Evolutionary conservation across 2,797 vertebrate species (phyloP).

Genomic region (Triplophysa bombifrons): DNA sequence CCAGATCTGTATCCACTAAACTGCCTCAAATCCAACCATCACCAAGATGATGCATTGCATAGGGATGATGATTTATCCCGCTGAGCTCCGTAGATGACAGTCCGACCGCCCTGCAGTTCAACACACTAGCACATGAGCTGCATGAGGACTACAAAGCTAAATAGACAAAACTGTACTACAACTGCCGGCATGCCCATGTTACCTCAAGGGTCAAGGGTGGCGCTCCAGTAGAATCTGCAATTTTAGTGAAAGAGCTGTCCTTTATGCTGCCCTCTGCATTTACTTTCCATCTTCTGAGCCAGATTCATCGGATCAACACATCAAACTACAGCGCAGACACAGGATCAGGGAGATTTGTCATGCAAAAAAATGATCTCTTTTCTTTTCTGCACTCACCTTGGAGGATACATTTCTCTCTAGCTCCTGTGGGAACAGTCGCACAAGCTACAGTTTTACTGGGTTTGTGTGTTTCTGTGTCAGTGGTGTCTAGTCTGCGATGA

Average conservation of each 20-base stretch:
- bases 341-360: constrained; percentile 6
- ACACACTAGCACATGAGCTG: background rate
- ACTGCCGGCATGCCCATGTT: background rate
- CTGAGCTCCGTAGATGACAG: background rate
- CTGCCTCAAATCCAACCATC: background rate
- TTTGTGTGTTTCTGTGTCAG: constrained; percentile 55
- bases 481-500: constrained; percentile 43
- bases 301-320: constrained; percentile 30
- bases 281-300: constrained; percentile 20
- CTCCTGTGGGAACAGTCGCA: constrained; percentile 1
- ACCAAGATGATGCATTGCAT: constrained; percentile 19
- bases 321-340: background rate
- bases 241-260: background rate
- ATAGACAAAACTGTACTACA: constrained; percentile 20
- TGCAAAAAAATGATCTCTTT: constrained; percentile 26
- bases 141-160: background rate
- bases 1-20: constrained; percentile 1
- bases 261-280: constrained; percentile 12
- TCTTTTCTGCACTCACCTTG: background rate
- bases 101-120: constrained; percentile 5
- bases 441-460: constrained; percentile 31
- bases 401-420: constrained; percentile 18
- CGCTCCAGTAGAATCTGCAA: background rate
- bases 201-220: constrained; percentile 18
- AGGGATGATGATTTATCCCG: constrained; percentile 37